phyloP scores from a whole-genome alignment of 2,888 invertebrate genomes.

The Hemaris fuciformis region DNA sequence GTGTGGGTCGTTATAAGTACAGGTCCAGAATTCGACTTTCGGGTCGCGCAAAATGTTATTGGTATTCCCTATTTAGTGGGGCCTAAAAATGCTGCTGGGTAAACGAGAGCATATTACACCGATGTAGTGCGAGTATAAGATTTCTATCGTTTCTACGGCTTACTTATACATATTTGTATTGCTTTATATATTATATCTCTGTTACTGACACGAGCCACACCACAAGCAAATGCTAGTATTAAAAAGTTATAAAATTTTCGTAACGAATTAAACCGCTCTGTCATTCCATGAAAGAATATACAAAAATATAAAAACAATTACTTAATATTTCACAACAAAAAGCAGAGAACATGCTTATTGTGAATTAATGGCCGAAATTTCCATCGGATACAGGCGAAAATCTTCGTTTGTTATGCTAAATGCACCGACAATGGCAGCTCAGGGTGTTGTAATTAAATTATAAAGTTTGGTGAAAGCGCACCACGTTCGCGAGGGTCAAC shows the following conservation, averaged over 20 bases:
- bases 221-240: too few relatives aligned
- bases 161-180: too few relatives aligned
- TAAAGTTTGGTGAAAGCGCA: slow-evolving; percentile 66
- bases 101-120: too few relatives aligned
- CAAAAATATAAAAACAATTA: background rate
- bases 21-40: too few relatives aligned
- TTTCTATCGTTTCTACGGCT: too few relatives aligned
- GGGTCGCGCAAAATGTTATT: too few relatives aligned
- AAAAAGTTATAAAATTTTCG: background rate
- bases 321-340: background rate
- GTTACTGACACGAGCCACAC: too few relatives aligned
- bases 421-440: slow-evolving; percentile 56
- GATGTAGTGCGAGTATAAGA: too few relatives aligned
- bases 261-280: background rate
- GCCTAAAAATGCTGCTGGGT: too few relatives aligned
- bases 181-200: too few relatives aligned
- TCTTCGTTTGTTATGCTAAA: slow-evolving; percentile 3
- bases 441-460: slow-evolving; percentile 80
- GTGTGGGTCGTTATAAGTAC: too few relatives aligned
- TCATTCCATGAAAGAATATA: background rate
- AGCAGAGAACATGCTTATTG: background rate
- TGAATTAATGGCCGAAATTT: background rate
- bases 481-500: slow-evolving; percentile 66
- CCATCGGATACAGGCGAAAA: background rate
- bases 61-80: too few relatives aligned